A percentile compares a stretch with the other conserved stretches of the same genome.
phyloP scores from a whole-genome alignment of 2,113 vertebrate species.

The Chrysemys picta region DNA sequence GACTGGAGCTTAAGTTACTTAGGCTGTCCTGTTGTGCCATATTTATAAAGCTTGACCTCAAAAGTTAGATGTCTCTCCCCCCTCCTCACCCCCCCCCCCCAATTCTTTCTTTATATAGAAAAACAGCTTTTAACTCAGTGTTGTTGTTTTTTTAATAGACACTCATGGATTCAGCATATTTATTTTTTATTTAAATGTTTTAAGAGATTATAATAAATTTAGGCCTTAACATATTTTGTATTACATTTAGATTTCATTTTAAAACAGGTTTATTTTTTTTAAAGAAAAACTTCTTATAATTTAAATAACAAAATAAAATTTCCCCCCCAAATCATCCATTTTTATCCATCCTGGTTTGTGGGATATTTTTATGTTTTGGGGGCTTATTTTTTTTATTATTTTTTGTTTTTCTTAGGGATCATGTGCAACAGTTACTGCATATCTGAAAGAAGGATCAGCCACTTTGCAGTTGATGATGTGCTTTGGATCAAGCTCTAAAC shows the following conservation, averaged over 20 bases:
- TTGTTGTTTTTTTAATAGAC: neutral
- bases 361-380: neutral
- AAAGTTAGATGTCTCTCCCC: neutral
- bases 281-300: neutral
- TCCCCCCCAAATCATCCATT: neutral
- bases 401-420: neutral
- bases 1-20: neutral
- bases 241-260: neutral
- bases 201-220: neutral
- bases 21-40: neutral
- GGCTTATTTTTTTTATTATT: rapidly evolving
- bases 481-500: neutral
- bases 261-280: neutral
- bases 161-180: neutral
- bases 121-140: neutral
- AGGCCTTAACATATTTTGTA: neutral
- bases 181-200: neutral
- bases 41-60: neutral
- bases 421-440: neutral
- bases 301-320: neutral
- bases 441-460: neutral
- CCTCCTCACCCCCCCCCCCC: neutral
- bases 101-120: neutral
- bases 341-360: neutral
- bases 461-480: neutral